Conservation (phyloP, 2,797 vertebrate species). For the Hippoglossus hippoglossus region DNA sequence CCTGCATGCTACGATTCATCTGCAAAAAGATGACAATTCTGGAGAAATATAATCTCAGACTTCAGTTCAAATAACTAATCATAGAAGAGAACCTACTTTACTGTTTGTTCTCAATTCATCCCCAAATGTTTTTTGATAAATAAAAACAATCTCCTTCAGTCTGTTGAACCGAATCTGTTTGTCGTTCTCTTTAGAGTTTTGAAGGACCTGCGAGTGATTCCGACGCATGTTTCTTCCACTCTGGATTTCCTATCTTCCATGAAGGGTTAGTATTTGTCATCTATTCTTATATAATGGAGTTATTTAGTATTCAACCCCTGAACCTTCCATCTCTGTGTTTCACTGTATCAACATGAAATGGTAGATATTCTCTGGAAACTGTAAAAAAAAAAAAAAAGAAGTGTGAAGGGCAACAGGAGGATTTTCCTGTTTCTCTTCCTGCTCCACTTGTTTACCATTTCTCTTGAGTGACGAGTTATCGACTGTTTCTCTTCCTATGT, state of each 20-base stretch:
- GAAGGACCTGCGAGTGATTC: conserved; percentile 86
- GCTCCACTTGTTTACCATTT: conserved; percentile 29
- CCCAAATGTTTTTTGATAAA: not conserved
- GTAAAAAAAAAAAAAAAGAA: conserved; percentile 1
- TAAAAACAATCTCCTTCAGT: not conserved
- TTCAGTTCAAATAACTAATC: no score
- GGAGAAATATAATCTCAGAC: not conserved
- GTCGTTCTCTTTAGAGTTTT: conserved; percentile 71
- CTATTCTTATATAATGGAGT: not conserved
- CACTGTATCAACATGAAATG: not conserved
- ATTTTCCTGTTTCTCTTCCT: conserved; percentile 7
- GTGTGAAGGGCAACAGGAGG: not conserved
- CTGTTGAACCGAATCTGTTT: not conserved
- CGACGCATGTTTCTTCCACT: conserved; percentile 91
- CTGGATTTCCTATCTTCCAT: conserved; percentile 87
- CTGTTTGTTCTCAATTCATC: no score
- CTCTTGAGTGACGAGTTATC: conserved; percentile 47
- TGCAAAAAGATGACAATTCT: not conserved
- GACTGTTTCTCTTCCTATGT: conserved; percentile 43
- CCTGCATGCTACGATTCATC: not conserved
- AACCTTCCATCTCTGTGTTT: not conserved
- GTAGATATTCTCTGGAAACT: conserved; percentile 5
- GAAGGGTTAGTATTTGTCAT: conserved; percentile 78
- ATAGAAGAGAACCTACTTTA: no score
- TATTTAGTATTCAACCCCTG: not conserved